Percentiles rank a stretch among this genome's conserved stretches.
Evolutionary conservation across 2,113 vertebrate species (phyloP).

Genomic region (Eudyptes chrysolophus): DNA sequence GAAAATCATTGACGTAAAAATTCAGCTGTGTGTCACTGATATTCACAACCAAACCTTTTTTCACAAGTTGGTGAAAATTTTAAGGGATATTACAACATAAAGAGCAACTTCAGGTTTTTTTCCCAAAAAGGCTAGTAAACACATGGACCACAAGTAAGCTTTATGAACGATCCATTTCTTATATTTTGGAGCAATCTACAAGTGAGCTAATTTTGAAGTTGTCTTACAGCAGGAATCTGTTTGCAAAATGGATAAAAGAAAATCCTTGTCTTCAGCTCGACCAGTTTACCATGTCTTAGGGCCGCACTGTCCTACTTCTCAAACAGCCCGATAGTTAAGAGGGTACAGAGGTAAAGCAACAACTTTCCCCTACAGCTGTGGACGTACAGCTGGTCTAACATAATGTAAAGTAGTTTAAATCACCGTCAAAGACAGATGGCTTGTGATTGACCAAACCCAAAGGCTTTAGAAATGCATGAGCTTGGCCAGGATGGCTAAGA

Average conservation of each 20-base stretch:
- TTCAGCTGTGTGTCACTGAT: not conserved
- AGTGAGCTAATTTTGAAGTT: not conserved
- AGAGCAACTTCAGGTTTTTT: not conserved
- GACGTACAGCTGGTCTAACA: fast-evolving
- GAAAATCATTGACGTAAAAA: not conserved
- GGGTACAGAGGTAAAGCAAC: not conserved
- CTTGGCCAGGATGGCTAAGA: not conserved
- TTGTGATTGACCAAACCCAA: not conserved
- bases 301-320: not conserved
- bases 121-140: not conserved
- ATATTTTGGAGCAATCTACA: not conserved
- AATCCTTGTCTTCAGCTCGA: not conserved
- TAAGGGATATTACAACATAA: not conserved
- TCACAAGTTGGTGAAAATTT: not conserved
- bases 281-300: not conserved
- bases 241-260: not conserved
- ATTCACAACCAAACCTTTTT: not conserved
- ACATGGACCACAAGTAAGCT: not conserved
- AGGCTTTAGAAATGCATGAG: not conserved
- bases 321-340: not conserved
- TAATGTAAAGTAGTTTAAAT: not conserved
- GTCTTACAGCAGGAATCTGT: not conserved
- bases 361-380: not conserved
- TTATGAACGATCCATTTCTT: not conserved
- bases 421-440: not conserved